Conservation (phyloP, 2,888 invertebrate species). For the Tromatobia lineatoria region DNA sequence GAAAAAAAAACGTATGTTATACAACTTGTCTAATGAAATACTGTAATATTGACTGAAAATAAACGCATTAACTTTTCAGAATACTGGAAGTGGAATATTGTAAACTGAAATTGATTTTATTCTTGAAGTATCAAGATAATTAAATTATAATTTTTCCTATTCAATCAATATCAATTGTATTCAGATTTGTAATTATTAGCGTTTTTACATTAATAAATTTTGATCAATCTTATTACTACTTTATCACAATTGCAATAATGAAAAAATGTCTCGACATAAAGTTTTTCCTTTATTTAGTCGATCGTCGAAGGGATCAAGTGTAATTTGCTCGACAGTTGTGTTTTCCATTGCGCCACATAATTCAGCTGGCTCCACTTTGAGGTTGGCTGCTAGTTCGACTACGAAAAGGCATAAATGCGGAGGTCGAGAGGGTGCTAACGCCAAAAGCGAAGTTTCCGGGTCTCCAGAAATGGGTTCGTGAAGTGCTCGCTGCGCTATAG, state of each 20-base stretch:
- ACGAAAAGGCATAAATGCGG: slow-evolving; percentile 15
- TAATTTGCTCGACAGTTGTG: slow-evolving; percentile 48
- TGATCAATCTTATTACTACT: too few relatives aligned
- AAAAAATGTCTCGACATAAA: not conserved
- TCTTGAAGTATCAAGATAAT: not conserved
- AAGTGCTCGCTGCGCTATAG: slow-evolving; percentile 37
- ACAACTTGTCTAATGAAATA: too few relatives aligned
- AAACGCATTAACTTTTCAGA: too few relatives aligned
- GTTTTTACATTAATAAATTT: too few relatives aligned
- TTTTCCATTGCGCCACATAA: slow-evolving; percentile 45
- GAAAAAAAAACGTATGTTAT: too few relatives aligned
- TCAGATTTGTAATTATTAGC: not conserved
- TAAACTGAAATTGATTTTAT: too few relatives aligned
- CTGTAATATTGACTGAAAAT: too few relatives aligned
- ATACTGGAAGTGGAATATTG: too few relatives aligned
- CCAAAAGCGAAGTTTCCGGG: slow-evolving; percentile 55
- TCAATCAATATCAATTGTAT: too few relatives aligned
- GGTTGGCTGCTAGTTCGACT: slow-evolving; percentile 33
- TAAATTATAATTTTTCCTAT: not conserved
- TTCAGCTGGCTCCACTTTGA: slow-evolving; percentile 25
- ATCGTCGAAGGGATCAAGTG: slow-evolving; percentile 24
- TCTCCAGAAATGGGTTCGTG: slow-evolving; percentile 56
- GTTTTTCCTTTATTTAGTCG: slow-evolving; percentile 2
- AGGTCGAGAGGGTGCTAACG: slow-evolving; percentile 55
- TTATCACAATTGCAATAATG: not conserved